These are phyloP conservation scores for Montipora capricornis DNA, from an alignment of 64 coral and sea anemone genomes.

Conservation along the genomic window DNA sequence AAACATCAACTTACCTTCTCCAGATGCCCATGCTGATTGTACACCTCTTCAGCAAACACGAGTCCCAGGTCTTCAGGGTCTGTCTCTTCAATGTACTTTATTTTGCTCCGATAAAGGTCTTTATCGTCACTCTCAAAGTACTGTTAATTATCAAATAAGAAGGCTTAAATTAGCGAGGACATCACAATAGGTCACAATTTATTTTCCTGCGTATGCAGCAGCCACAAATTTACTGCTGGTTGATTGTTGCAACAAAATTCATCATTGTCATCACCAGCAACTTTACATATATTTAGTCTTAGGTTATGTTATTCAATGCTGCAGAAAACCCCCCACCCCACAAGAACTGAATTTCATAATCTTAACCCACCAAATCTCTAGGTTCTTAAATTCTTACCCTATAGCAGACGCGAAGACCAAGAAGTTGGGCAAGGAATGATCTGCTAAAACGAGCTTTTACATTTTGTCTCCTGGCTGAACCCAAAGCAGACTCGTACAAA, in stretches of 20 bases:
- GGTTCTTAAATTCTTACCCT: conserved; percentile 65
- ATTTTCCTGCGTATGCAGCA: too few species aligned
- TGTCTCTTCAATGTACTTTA: conserved; percentile 91
- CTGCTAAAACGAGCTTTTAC: conserved; percentile 95
- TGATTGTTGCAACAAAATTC: too few species aligned
- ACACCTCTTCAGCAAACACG: conserved; percentile 88
- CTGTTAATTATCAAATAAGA: conserved; percentile 8
- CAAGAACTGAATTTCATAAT: too few species aligned
- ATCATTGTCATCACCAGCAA: too few species aligned
- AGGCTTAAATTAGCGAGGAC: background rate
- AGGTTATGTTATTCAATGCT: background rate
- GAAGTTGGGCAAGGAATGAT: conserved; percentile 92
- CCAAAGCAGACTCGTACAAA: conserved; percentile 87
- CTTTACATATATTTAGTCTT: background rate
- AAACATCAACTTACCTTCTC: conserved; percentile 63
- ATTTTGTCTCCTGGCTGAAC: conserved; percentile 70
- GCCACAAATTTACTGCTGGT: too few species aligned
- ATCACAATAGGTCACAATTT: too few species aligned
- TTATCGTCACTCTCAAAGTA: conserved; percentile 98
- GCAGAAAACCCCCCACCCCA: too few species aligned
- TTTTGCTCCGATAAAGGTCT: conserved; percentile 90
- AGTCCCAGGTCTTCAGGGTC: conserved; percentile 92
- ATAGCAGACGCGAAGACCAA: conserved; percentile 94
- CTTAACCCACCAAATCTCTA: too few species aligned
- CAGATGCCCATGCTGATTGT: conserved; percentile 66